Evolutionary conservation across 2,113 vertebrate genomes (phyloP), one percentile per base, ranked within the genome.

Genomic region (Tachycineta bicolor): DNA sequence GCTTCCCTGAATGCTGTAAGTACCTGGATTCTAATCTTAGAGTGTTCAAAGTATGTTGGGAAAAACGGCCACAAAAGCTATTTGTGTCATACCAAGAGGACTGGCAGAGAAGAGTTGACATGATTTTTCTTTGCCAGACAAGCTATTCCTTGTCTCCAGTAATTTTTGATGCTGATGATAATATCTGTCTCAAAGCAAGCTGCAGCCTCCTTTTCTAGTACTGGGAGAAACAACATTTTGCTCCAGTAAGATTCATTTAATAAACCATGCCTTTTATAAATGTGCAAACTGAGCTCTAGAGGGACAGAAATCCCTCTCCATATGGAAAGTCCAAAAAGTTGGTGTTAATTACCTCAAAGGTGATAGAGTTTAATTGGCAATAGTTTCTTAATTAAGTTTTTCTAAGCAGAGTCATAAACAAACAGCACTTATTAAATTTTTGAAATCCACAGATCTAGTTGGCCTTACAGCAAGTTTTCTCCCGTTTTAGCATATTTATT

Each of bases 1-100:
- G 98, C 99, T 8, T 99, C 99, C 3, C 96, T 99, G 96, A 99
- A 99, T 91, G 99, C 99, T 76, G 99, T 99, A 98, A 96, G 98
- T 98, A 92, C 22, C 22, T 86, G 39, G 13, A 62, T 60, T 70
- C 91, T 34, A 80, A 65, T 77, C 28, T 56, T 78, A 2, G 14
- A 37, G 4, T 69, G 15, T 56, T 76, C 2, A 0, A 65, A 43
- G 33, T 43, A n/a, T 50, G 12, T 7, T 77, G n/a, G 25, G 9
- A 41, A 44, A 56, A 74, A 55, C 4, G 10, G 19, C 21, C 24
- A 39, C 21, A 15, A 11, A 67, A 83, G 16, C 20, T 60, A 6
- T 60, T 55, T 69, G 62, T 15, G 11, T 80, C 29, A 39, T 86
- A 12, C 29, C 58, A 76, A 28, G 23, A 78, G 76, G 59, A 80